A percentile compares a stretch with the other conserved stretches of the same genome.
phyloP scores from a whole-genome alignment of 2,113 vertebrate species.

The Spea multiplicata region DNA sequence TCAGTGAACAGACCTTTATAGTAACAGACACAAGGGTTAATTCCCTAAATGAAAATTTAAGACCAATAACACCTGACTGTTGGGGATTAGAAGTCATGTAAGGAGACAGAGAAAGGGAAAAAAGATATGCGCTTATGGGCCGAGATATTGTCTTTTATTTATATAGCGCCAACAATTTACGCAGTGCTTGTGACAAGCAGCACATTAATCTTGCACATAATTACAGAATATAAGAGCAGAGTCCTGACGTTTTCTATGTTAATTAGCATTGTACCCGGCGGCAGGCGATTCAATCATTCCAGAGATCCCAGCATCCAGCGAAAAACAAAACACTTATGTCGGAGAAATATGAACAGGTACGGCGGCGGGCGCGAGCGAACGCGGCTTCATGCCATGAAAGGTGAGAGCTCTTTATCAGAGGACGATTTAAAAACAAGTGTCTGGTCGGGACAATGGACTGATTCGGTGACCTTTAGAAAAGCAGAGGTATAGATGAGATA shows the following conservation, averaged over 20 bases:
- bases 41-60: no score
- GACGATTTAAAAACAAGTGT: constrained; percentile 28
- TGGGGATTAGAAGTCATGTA: no score
- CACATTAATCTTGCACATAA: no score
- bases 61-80: no score
- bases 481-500: no score
- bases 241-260: constrained; percentile 4
- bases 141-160: no score
- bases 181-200: no score
- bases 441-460: constrained; percentile 23
- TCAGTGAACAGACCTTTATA: no score
- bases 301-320: constrained; percentile 24
- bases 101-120: no score
- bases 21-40: no score
- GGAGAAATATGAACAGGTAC: constrained; percentile 24
- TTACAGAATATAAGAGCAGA: neutral
- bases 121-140: no score
- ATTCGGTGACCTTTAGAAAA: constrained; percentile 26
- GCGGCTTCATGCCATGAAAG: constrained; percentile 18
- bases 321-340: constrained; percentile 37
- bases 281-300: constrained; percentile 31
- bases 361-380: neutral
- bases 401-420: constrained; percentile 16
- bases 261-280: constrained; percentile 37
- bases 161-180: no score